phyloP scores from a whole-genome alignment of 2,113 vertebrate species.

The Silurus glanis region DNA sequence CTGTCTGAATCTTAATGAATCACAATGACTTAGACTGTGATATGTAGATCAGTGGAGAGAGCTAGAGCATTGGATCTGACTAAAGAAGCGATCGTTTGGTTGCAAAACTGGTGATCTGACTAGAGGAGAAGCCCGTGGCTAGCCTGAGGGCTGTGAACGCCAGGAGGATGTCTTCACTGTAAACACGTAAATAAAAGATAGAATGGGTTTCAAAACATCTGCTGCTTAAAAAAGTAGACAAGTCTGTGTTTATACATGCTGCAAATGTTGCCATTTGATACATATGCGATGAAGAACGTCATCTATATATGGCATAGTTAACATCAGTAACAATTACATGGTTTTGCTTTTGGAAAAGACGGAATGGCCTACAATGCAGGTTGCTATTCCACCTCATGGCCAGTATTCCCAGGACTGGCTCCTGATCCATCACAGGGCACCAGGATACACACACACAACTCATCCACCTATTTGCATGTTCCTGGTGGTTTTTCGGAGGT shows the following conservation, averaged over 20 bases:
- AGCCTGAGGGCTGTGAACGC: constrained; percentile 17
- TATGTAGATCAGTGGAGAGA: not conserved
- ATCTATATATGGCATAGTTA: not conserved
- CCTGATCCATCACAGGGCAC: not conserved
- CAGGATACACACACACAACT: not conserved
- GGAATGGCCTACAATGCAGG: no score
- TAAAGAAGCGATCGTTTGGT: not conserved
- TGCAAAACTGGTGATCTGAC: not conserved
- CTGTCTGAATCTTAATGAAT: not conserved
- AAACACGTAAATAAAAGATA: constrained; percentile 26
- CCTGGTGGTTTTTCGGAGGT: not conserved
- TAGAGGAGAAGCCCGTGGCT: not conserved
- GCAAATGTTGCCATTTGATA: not conserved
- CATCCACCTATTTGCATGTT: not conserved
- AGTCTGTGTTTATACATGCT: not conserved
- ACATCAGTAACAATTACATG: no score
- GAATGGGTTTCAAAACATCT: not conserved
- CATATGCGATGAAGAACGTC: not conserved
- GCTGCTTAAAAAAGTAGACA: not conserved
- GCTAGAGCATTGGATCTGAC: not conserved
- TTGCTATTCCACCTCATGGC: no score
- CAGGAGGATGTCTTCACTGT: constrained; percentile 4
- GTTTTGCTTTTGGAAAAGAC: no score
- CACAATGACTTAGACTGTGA: not conserved
- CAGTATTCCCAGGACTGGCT: no score